Evolutionary conservation across 2,797 vertebrate species (phyloP).

Genomic region (Poecilia wingei): DNA sequence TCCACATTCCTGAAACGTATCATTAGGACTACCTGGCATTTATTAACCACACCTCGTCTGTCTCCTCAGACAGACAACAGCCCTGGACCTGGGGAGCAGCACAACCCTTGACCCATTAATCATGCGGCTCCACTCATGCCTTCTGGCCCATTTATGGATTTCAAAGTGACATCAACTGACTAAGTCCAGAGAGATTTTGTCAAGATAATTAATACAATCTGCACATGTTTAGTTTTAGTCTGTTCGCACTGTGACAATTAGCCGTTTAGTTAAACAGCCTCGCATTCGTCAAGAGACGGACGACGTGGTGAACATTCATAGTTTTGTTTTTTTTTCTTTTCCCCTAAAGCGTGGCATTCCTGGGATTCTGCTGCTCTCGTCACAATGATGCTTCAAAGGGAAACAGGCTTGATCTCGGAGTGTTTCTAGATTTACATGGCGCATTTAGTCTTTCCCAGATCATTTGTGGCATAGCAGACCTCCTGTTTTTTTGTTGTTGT

Average conservation of each 20-base stretch:
- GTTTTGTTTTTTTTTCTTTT: conserved; percentile 20
- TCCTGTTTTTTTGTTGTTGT: conserved; percentile 6
- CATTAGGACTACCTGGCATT: conserved; percentile 56
- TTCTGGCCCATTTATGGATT: conserved; percentile 9
- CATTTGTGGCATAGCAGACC: conserved; percentile 43
- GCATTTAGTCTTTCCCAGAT: conserved; percentile 54
- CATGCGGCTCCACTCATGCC: conserved; percentile 13
- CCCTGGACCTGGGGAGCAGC: conserved; percentile 39
- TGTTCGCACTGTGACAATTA: conserved; percentile 29
- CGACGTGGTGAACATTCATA: conserved; percentile 29
- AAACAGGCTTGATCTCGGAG: conserved; percentile 47
- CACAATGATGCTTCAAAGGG: conserved; percentile 45
- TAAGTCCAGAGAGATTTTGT: conserved; percentile 20
- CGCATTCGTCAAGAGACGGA: conserved; percentile 13
- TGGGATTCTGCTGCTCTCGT: conserved; percentile 63
- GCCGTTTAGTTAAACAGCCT: conserved; percentile 37
- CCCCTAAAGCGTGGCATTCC: conserved; percentile 63
- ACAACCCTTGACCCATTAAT: conserved; percentile 56
- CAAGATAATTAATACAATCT: background rate
- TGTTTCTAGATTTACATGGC: conserved; percentile 60
- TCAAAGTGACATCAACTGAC: conserved; percentile 24
- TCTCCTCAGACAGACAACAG: conserved; percentile 44
- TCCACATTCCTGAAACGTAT: conserved; percentile 55
- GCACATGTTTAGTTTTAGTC: conserved; percentile 13
- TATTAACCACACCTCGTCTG: conserved; percentile 41